Conservation (phyloP, 1,140 invertebrate genomes). For the Ooceraea biroi region DNA sequence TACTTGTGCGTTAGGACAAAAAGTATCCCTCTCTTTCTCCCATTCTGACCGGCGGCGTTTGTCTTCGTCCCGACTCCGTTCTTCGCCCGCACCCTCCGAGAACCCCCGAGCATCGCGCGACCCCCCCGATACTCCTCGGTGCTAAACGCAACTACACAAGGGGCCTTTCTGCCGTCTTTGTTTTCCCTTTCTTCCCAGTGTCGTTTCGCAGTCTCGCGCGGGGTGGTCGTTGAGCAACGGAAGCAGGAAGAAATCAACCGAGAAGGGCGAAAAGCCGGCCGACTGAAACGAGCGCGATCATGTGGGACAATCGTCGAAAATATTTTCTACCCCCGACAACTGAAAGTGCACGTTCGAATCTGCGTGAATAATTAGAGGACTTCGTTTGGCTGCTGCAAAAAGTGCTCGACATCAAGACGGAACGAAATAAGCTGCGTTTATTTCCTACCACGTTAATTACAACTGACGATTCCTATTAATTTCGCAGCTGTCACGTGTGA, state of each 20-base stretch:
- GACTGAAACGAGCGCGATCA: slow-evolving; percentile 18
- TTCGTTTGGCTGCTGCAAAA: background rate
- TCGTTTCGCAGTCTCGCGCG: slow-evolving; percentile 83
- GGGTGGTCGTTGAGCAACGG: slow-evolving; percentile 78
- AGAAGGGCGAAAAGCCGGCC: slow-evolving; percentile 52
- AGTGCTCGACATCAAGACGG: background rate
- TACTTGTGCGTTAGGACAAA: slow-evolving; percentile 66
- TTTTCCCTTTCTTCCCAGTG: slow-evolving; percentile 86
- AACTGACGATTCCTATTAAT: background rate
- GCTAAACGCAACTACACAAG: slow-evolving; percentile 84
- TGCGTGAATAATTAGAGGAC: background rate
- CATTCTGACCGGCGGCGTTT: background rate
- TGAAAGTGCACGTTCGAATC: background rate
- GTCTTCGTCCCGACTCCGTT: slow-evolving; percentile 35
- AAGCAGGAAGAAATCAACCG: slow-evolving; percentile 67
- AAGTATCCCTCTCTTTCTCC: slow-evolving; percentile 52
- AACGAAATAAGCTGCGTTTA: background rate
- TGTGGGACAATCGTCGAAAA: slow-evolving; percentile 16
- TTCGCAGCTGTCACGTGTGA: background rate
- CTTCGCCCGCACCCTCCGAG: slow-evolving; percentile 66
- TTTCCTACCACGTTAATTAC: background rate
- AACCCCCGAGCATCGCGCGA: slow-evolving; percentile 71
- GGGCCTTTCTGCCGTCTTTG: slow-evolving; percentile 84
- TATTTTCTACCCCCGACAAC: slow-evolving; percentile 22
- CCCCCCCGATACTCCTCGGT: slow-evolving; percentile 76